These are phyloP conservation scores for Caenorhabditis drosophilae DNA, from an alignment of 2,888 invertebrate genomes.

Conservation along the genomic window DNA sequence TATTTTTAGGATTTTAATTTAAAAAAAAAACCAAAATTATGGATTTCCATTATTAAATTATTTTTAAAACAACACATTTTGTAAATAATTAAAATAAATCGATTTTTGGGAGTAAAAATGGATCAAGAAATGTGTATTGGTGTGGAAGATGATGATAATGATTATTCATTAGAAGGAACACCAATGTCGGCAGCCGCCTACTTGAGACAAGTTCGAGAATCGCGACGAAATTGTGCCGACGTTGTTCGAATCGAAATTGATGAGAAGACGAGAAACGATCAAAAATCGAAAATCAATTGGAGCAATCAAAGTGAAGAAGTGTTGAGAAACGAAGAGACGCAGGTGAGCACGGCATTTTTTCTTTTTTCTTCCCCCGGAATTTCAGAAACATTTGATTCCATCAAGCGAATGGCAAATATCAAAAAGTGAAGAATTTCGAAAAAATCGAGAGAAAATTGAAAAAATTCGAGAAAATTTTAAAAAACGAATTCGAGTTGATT, in stretches of 20 bases:
- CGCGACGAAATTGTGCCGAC: background rate
- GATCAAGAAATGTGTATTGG: conserved; percentile 35
- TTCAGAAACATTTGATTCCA: conserved; percentile 8
- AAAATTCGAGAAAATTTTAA: background rate
- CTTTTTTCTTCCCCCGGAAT: background rate
- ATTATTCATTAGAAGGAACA: background rate
- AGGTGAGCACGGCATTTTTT: background rate
- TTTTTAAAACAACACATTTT: no score
- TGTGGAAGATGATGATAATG: conserved; percentile 7
- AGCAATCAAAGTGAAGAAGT: conserved; percentile 1
- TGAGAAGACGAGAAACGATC: background rate
- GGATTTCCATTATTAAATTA: no score
- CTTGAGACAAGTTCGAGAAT: conserved; percentile 13
- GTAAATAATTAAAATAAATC: no score
- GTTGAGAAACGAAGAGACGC: background rate
- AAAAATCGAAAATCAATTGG: background rate
- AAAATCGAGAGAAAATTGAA: conserved; percentile 8
- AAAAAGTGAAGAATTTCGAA: conserved; percentile 31
- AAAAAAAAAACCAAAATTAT: no score
- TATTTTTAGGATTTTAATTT: no score
- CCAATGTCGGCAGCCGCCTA: conserved; percentile 25
- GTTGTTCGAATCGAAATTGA: conserved; percentile 2
- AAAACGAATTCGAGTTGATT: no score
- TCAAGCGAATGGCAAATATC: conserved; percentile 28
- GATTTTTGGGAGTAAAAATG: no score